Conservation (phyloP, 1,140 invertebrate species). For the Dendrolimus kikuchii region DNA sequence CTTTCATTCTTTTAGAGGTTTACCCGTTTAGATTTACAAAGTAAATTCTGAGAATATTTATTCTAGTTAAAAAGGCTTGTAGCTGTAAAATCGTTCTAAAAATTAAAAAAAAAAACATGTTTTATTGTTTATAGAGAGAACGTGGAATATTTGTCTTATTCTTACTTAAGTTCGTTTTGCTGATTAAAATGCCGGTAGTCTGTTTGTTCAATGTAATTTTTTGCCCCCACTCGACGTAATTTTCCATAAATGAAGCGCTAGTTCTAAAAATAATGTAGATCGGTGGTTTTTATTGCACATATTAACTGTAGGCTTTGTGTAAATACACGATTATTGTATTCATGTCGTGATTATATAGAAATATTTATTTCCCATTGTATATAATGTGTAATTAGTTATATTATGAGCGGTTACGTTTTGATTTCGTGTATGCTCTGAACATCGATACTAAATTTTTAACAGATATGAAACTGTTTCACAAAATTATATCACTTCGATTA, state of each 20-base stretch:
- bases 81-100: too few relatives aligned
- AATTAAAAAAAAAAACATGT: too few relatives aligned
- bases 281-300: slow-evolving; percentile 15
- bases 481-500: too few relatives aligned
- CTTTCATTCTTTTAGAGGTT: too few relatives aligned
- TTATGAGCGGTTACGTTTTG: slow-evolving; percentile 1
- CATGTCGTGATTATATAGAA: slow-evolving; percentile 46
- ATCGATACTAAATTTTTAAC: neutral
- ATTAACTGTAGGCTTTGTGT: slow-evolving; percentile 35
- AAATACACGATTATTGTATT: slow-evolving; percentile 58
- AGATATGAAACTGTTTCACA: too few relatives aligned
- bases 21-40: too few relatives aligned
- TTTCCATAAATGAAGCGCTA: neutral
- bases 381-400: slow-evolving; percentile 40
- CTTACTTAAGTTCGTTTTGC: too few relatives aligned
- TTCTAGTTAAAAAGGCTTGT: too few relatives aligned
- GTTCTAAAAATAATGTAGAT: slow-evolving; percentile 2
- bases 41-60: too few relatives aligned
- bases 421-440: neutral
- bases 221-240: neutral
- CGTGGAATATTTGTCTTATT: too few relatives aligned
- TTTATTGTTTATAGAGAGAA: too few relatives aligned
- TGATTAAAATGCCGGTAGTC: too few relatives aligned
- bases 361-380: slow-evolving; percentile 68
- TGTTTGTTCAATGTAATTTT: neutral